Conservation (phyloP, 2,113 vertebrate species). For the Pollimyrus isidori region DNA sequence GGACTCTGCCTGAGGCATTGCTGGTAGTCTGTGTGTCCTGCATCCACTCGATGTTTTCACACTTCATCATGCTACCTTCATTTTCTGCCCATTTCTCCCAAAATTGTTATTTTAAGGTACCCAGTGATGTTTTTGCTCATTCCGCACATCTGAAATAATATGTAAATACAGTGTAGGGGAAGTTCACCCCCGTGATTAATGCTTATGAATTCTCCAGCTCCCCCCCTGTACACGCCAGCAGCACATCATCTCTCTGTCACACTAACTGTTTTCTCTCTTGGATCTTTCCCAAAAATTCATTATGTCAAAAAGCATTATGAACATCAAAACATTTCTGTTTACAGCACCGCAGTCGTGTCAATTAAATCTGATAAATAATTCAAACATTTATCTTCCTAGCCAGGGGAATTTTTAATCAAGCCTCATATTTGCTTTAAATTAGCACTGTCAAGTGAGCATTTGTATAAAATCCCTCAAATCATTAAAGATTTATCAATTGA, state of each 20-base stretch:
- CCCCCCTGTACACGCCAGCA: not conserved
- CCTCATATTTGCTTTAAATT: conserved; percentile 96
- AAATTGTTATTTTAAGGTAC: conserved; percentile 42
- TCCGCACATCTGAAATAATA: conserved; percentile 38
- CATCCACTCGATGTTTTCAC: conserved; percentile 44
- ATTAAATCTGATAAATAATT: conserved; percentile 89
- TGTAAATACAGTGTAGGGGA: conserved; percentile 40
- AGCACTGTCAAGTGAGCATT: conserved; percentile 85
- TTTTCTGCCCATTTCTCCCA: conserved; percentile 22
- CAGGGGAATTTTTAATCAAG: conserved; percentile 92
- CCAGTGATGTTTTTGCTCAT: conserved; percentile 29
- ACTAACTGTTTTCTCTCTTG: conserved; percentile 42
- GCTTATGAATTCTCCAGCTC: conserved; percentile 21
- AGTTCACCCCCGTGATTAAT: conserved; percentile 32
- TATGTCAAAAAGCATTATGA: conserved; percentile 66
- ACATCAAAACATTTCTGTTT: conserved; percentile 89
- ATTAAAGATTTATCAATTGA: conserved; percentile 96
- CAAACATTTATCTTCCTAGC: conserved; percentile 80
- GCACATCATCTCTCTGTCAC: conserved; percentile 6
- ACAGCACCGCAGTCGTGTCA: conserved; percentile 71
- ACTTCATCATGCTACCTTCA: conserved; percentile 29
- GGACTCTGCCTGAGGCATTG: conserved; percentile 42
- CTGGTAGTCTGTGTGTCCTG: conserved; percentile 41
- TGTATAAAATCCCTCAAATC: conserved; percentile 93
- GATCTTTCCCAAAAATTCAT: conserved; percentile 64